Evolutionary conservation across 30 jellyfish, hydroid and myxozoan genomes (phyloP).

Genomic region (Hydra vulgaris): DNA sequence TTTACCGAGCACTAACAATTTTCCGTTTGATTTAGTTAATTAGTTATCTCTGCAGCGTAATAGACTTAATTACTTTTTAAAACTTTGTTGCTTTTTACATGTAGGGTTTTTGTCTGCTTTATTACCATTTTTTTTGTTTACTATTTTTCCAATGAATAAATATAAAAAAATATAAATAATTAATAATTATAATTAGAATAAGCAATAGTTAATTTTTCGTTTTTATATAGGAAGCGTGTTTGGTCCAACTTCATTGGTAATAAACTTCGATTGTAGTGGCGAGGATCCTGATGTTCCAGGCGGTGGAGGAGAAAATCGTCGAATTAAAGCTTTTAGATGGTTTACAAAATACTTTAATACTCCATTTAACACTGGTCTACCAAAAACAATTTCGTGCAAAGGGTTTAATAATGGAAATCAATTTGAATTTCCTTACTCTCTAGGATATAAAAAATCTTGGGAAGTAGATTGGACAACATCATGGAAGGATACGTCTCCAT

Average conservation of each 20-base stretch:
- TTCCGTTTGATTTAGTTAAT: no score
- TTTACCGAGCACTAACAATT: no score
- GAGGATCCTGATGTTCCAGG: conserved; percentile 68
- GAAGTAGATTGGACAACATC: conserved; percentile 87
- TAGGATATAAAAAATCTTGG: conserved; percentile 48
- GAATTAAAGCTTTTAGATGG: conserved; percentile 81
- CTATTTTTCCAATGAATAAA: no score
- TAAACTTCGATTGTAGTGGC: conserved; percentile 82
- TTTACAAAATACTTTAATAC: conserved; percentile 52
- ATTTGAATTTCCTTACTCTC: conserved; percentile 54
- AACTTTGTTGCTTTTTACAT: no score
- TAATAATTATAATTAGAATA: no score
- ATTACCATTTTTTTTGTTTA: no score
- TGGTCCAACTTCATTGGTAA: conserved; percentile 82
- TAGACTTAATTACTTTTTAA: no score
- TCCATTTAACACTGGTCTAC: conserved; percentile 37
- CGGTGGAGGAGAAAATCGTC: conserved; percentile 81
- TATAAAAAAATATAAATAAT: no score
- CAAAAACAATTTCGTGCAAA: conserved; percentile 67
- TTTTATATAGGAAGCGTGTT: conserved; percentile 55
- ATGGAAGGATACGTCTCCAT: conserved; percentile 61
- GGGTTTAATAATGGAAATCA: conserved; percentile 54
- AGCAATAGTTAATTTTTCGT: no score
- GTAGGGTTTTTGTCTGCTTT: no score
- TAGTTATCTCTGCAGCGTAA: no score